Evolutionary conservation across 1,140 invertebrate species (phyloP).

Genomic region (Araneus ventricosus): DNA sequence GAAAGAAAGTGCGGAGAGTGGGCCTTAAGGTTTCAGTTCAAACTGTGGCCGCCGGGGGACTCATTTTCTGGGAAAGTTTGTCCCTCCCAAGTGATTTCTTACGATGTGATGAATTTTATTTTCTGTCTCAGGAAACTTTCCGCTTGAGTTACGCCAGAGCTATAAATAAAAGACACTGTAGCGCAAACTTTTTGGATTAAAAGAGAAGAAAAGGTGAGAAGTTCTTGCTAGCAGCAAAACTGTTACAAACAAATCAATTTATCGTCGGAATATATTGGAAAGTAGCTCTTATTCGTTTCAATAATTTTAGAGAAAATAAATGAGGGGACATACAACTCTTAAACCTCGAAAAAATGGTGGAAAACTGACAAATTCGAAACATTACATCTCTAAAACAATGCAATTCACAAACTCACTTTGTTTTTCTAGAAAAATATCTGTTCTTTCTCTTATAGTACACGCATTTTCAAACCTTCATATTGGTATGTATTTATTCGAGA

Average conservation of each 20-base stretch:
- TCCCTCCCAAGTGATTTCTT: background rate
- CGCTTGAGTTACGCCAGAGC: background rate
- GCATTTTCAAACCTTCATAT: too few species aligned
- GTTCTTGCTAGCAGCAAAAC: background rate
- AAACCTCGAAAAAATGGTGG: too few species aligned
- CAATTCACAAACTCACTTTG: too few species aligned
- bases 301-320: too few species aligned
- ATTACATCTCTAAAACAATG: too few species aligned
- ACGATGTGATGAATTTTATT: slow-evolving; percentile 29
- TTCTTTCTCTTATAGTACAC: too few species aligned
- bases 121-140: slow-evolving; percentile 2
- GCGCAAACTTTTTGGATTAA: slow-evolving; percentile 16
- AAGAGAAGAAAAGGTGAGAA: background rate
- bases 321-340: too few species aligned
- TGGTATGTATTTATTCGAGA: too few species aligned
- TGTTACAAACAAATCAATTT: background rate
- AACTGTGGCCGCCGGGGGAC: background rate
- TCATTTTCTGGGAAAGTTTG: background rate
- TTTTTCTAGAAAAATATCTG: too few species aligned
- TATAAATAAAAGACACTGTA: slow-evolving; percentile 19
- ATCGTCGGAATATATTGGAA: background rate
- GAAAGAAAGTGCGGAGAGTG: background rate
- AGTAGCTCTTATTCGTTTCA: too few species aligned
- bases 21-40: background rate
- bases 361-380: too few species aligned